Evolutionary conservation across 2,888 invertebrate species (phyloP).

Genomic region (Ennomos fuscantarius): DNA sequence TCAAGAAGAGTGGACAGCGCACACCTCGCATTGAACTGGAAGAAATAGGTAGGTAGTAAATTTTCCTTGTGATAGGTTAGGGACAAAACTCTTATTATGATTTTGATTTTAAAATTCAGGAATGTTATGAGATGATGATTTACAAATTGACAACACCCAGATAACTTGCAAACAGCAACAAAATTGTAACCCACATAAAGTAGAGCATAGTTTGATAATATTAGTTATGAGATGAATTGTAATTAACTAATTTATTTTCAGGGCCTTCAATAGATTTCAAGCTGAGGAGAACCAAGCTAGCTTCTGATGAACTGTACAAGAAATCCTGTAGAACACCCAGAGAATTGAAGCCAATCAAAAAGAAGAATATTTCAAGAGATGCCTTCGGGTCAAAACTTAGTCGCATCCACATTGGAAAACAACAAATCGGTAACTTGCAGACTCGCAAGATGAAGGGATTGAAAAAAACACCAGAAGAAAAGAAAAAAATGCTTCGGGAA

Average conservation of each 20-base stretch:
- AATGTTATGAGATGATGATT: no score
- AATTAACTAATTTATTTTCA: conserved; percentile 46
- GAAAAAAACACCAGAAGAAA: conserved; percentile 89
- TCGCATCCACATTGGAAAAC: conserved; percentile 96
- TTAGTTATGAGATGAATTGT: not conserved
- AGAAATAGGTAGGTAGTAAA: conserved; percentile 89
- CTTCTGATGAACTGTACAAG: conserved; percentile 95
- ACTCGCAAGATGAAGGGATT: conserved; percentile 96
- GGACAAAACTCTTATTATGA: no score
- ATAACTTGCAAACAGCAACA: no score
- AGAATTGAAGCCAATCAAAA: conserved; percentile 90
- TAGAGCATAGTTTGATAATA: no score
- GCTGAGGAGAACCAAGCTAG: conserved; percentile 93
- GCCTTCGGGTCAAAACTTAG: conserved; percentile 95
- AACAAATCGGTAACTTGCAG: conserved; percentile 93
- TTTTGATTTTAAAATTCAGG: no score
- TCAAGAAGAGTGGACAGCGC: conserved; percentile 96
- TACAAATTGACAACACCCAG: no score
- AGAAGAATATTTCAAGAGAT: conserved; percentile 96
- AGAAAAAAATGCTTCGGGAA: conserved; percentile 84
- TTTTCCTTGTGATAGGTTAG: no score
- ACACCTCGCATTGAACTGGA: conserved; percentile 96
- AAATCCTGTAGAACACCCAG: conserved; percentile 92
- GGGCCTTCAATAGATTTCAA: conserved; percentile 96
- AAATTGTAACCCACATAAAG: no score